These are phyloP conservation scores for Myotis yumanensis DNA, from an alignment of 2,113 vertebrate genomes.

Conservation along the genomic window DNA sequence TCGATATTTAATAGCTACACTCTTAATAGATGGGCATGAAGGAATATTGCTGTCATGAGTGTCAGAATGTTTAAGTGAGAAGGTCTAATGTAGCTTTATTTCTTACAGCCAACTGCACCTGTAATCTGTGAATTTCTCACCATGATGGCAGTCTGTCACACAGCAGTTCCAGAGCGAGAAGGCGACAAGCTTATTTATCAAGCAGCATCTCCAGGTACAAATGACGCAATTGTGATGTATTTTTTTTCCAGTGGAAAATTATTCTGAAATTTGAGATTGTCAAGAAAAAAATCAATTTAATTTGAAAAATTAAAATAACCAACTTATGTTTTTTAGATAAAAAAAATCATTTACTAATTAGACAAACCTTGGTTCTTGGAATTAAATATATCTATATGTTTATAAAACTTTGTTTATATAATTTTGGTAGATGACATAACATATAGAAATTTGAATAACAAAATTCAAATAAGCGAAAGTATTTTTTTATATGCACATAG, in stretches of 20 bases:
- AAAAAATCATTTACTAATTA: conserved; percentile 5
- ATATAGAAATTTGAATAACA: not conserved
- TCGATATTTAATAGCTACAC: not conserved
- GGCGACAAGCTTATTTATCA: conserved; percentile 94
- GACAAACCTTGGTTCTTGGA: not conserved
- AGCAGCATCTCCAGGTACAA: conserved; percentile 96
- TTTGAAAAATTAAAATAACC: conserved; percentile 14
- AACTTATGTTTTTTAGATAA: not conserved
- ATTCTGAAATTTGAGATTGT: conserved; percentile 7
- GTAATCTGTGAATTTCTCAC: conserved; percentile 98
- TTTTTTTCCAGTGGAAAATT: not conserved
- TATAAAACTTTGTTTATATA: not conserved
- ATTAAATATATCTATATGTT: not conserved
- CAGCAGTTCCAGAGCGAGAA: conserved; percentile 93
- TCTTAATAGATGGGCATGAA: not conserved
- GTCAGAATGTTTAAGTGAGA: not conserved
- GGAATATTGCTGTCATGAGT: not conserved
- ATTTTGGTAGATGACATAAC: not conserved
- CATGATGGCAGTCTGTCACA: conserved; percentile 99
- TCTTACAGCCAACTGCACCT: conserved; percentile 92
- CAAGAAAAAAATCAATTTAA: not conserved
- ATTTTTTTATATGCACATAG: not conserved
- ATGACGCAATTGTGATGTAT: not conserved
- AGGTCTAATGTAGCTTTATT: conserved; percentile 22
- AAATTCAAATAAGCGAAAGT: not conserved